Evolutionary conservation across 2,113 vertebrate species (phyloP).

Genomic region (Isurus oxyrinchus): DNA sequence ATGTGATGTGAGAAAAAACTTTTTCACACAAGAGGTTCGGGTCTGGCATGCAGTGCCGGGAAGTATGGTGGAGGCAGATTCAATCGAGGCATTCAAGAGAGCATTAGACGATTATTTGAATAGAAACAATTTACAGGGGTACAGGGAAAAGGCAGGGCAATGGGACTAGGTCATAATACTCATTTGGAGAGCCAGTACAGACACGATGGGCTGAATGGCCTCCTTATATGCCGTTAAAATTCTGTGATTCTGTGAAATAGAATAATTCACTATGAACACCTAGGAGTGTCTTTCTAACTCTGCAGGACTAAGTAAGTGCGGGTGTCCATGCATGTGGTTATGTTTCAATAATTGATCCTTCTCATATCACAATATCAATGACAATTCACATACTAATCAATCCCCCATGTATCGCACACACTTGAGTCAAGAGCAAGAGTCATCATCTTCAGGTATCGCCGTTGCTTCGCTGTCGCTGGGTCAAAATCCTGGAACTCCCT

Average conservation of each 20-base stretch:
- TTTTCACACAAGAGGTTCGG: no score
- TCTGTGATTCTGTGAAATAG: background rate
- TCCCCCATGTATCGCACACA: background rate
- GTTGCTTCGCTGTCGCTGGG: background rate
- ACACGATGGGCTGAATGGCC: no score
- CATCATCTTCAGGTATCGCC: background rate
- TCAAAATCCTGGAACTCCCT: background rate
- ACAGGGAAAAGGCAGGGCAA: no score
- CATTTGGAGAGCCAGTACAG: no score
- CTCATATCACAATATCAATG: background rate
- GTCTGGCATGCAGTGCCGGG: no score
- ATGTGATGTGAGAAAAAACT: no score
- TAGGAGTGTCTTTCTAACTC: background rate
- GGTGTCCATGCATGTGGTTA: background rate
- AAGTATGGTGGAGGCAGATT: no score
- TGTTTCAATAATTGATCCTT: background rate
- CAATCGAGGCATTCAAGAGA: no score
- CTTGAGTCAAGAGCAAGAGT: background rate
- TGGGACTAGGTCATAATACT: no score
- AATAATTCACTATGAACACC: background rate
- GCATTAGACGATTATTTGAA: no score
- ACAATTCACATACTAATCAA: background rate
- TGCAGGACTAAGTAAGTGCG: background rate
- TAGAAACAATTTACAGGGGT: no score
- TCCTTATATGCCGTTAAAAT: no score